Percentiles rank a stretch among this genome's conserved stretches.
phyloP scores from a whole-genome alignment of 2,797 vertebrate genomes.

The Lagodon rhomboides region DNA sequence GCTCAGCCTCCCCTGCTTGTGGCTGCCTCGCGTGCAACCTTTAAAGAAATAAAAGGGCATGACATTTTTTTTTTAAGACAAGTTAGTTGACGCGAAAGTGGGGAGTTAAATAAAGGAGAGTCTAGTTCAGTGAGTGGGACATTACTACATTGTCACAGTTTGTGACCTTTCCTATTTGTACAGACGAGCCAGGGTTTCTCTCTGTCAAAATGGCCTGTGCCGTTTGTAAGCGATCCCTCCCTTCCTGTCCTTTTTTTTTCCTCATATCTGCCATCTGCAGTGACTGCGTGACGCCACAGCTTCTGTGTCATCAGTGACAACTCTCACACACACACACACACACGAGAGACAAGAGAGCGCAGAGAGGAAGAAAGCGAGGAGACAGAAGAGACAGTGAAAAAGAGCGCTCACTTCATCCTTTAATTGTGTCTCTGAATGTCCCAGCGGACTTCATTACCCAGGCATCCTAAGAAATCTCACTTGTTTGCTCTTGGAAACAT shows the following conservation, averaged over 20 bases:
- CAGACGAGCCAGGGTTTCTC: slow-evolving; percentile 68
- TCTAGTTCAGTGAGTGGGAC: slow-evolving; percentile 67
- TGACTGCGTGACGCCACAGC: slow-evolving; percentile 63
- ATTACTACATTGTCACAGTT: slow-evolving; percentile 72
- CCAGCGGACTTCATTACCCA: slow-evolving; percentile 80
- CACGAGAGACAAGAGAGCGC: slow-evolving; percentile 51
- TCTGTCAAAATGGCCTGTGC: slow-evolving; percentile 64
- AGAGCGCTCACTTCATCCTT: slow-evolving; percentile 65
- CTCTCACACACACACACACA: slow-evolving; percentile 31
- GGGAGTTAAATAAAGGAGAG: slow-evolving; percentile 67
- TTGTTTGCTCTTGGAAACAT: slow-evolving; percentile 76
- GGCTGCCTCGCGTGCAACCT: slow-evolving; percentile 65
- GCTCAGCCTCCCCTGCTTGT: slow-evolving; percentile 52
- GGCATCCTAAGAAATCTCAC: slow-evolving; percentile 69
- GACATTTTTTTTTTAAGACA: slow-evolving; percentile 65
- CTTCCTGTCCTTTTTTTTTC: slow-evolving; percentile 58
- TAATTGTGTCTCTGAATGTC: slow-evolving; percentile 73
- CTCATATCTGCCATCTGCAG: slow-evolving; percentile 78
- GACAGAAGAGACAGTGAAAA: slow-evolving; percentile 39
- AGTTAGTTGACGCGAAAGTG: slow-evolving; percentile 58
- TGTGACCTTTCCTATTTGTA: slow-evolving; percentile 78
- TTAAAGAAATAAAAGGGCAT: slow-evolving; percentile 74
- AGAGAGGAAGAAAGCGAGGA: slow-evolving; percentile 41
- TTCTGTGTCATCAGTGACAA: slow-evolving; percentile 78
- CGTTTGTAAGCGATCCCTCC: slow-evolving; percentile 68